Evolutionary conservation across 2,113 vertebrate genomes (phyloP), one percentile per base, ranked within the genome.

Genomic region (Emydura subglobosa): DNA sequence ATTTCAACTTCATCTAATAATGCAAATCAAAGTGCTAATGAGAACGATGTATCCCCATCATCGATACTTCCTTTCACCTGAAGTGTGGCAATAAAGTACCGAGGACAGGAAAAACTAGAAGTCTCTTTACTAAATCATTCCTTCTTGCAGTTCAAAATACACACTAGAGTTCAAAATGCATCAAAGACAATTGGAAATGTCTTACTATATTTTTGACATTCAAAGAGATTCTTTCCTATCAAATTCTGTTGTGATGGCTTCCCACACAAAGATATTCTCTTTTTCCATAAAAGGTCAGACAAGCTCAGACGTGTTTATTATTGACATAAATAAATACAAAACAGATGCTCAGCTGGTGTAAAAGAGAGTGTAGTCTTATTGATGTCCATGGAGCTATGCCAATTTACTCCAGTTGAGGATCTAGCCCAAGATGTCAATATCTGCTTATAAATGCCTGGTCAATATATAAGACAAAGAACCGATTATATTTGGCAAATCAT

Each of bases 391-490:
- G 95, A 22, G 21, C 6, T 94, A 96, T 91, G 94, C 61, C 96
- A 97, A 94, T 96, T 90, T 94, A 96, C 95, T 85, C 96, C 59
- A 84, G 61, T 83, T 97, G 81, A 96, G 85, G 91, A 10, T 72
- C 19, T 22, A 72, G 34, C 65, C 19, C 65, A 72, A 39, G 65
- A 72, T 80, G 82, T 78, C 94, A 49, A 86, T 90, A 91, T 86
- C 86, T 91, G 91, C n/a, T 90, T 95, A 85, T 85, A 53, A 90
- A 90, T 90, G 85, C 54, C 88, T 96, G 88, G 94, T 92, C 96
- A 97, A 96, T 68, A 68, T 19, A 68, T 17, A 68, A 68, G 61
- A 53, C 51, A 53, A 53, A 53, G 51, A 53, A 53, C 51, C 16
- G 51, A 16, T 93, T 96, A 91, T 78, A 17, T 88, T 89, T 50